Evolutionary conservation across 2,888 invertebrate genomes (phyloP), one percentile per base, ranked within the genome.

Genomic region (Drosophila quasianomalipes): DNA sequence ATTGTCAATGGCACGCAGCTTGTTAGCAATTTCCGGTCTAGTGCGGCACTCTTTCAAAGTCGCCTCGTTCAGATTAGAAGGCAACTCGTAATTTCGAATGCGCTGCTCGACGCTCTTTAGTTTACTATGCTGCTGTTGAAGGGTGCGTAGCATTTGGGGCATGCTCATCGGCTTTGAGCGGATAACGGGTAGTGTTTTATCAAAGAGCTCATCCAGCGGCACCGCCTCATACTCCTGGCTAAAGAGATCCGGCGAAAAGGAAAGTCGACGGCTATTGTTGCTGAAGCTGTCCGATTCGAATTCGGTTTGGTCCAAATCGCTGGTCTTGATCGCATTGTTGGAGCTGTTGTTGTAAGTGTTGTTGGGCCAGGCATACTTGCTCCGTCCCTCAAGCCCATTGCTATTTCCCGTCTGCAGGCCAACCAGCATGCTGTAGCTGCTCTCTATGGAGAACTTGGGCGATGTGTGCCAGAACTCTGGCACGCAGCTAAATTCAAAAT

Each of bases 381-480:
- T 88, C 79, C 89, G 89, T n/a, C 85, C 91, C 54, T 91, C 89
- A 54, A 92, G 58, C 0, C 90, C 89, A 51, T 88, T 88, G 68
- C 83, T 88, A 30, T 74, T 75, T 30, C 92, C 91, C 3, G 89
- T 83, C 69, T 92, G 92, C 19, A 92, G 67, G 7, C 92, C 92
- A 19, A 92, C 91, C 30, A 92, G 69, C 89, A 92, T 90, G 73
- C 91, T 92, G 77, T 93, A 93, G 69, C 74, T 89, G 59, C 92
- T 92, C 57, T 91, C 92, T 30, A 92, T 85, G 4, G 92, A 92
- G 47, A 86, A 89, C 66, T 89, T 91, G 5, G 82, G 81, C 5
- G 76, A 64, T 4, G 67, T 79, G 33, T 78, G 59, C 81, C 83
- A 90, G 60, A 86, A 91, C 35, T 92, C 89, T 0, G 91, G 81